phyloP scores from a whole-genome alignment of 2,797 vertebrate species.

The Microcaecilia unicolor region DNA sequence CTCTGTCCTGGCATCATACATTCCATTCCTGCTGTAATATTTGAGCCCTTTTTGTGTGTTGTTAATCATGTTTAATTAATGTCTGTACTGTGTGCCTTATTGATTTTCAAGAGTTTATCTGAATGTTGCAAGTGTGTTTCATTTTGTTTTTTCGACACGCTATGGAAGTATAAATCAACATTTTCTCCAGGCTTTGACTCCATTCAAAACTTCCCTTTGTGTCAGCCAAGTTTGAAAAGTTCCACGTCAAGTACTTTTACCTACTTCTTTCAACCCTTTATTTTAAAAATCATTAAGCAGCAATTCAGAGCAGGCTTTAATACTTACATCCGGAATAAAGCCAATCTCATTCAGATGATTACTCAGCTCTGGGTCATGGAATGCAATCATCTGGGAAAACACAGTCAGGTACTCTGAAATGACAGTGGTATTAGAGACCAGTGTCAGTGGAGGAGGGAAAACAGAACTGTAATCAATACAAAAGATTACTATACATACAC shows the following conservation, averaged over 20 bases:
- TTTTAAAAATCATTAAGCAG: not conserved
- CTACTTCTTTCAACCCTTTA: not conserved
- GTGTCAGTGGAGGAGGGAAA: not conserved
- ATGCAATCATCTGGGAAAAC: slow-evolving; percentile 97
- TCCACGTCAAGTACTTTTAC: not conserved
- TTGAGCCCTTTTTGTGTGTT: no score
- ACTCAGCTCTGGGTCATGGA: slow-evolving; percentile 95
- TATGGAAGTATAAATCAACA: no score
- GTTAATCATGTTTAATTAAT: no score
- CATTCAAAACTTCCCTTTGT: no score
- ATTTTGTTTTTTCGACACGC: no score
- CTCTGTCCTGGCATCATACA: no score
- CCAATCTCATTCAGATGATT: slow-evolving; percentile 97
- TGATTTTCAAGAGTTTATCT: no score
- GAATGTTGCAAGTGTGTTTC: no score
- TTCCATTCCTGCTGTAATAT: no score
- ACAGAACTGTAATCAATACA: not conserved
- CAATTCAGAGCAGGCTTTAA: not conserved
- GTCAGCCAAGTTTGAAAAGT: slow-evolving; percentile 5
- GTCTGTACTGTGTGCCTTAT: no score
- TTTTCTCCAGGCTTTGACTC: no score
- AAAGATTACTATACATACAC: no score
- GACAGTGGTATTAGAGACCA: slow-evolving; percentile 11
- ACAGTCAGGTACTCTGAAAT: slow-evolving; percentile 90
- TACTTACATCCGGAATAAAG: slow-evolving; percentile 96